Base-by-base conservation (phyloP, 2,797 vertebrate species). In the Lophura swinhoii region DNA sequence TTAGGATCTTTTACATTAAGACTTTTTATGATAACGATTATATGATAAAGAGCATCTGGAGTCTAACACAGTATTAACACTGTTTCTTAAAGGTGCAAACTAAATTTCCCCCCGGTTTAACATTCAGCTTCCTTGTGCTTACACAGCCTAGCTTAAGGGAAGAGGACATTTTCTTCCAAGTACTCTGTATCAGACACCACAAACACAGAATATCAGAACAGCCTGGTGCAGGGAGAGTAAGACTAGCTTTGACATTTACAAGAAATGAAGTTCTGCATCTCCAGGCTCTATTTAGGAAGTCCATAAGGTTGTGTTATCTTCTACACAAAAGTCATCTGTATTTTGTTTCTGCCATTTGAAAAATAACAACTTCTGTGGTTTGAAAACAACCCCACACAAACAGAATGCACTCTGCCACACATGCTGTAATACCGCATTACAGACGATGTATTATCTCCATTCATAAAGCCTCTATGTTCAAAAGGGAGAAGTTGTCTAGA, bases 21-120 rank as follows among this genome's bases (percentile, higher is more conserved):
- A 95, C 91, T 95, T 97, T 97, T 98, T 97, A 98, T 97, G 95
- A 95, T 95, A 91, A 93, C 23, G 49, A 97, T 98, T 97, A 97
- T 96, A 96, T 95, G 95, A 97, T 97, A 97, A 98, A 97, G 96
- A 97, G 96, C 96, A 97, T 97, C 97, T 97, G 96, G 97, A 97
- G 96, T 90, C 93, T 91, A 93, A 94, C 91, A 84, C 88, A 96
- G 87, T 93, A 96, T 75, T 93, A 96, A 87, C 60, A 94, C 85
- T 87, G 91, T 88, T 97, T 96, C 92, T 96, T 96, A 96, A 94
- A 96, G 95, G 93, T 95, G 69, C 81, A 95, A 93, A 83, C 43
- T 64, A 53, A 53, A 51, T 78, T 97, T 91, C 75, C 60, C 39
- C 86, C 22, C 28, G 73, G 31, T 92, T 88, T 94, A 87, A 79